Conservation (phyloP, 2,888 invertebrate genomes). For the Drosophila picticornis region DNA sequence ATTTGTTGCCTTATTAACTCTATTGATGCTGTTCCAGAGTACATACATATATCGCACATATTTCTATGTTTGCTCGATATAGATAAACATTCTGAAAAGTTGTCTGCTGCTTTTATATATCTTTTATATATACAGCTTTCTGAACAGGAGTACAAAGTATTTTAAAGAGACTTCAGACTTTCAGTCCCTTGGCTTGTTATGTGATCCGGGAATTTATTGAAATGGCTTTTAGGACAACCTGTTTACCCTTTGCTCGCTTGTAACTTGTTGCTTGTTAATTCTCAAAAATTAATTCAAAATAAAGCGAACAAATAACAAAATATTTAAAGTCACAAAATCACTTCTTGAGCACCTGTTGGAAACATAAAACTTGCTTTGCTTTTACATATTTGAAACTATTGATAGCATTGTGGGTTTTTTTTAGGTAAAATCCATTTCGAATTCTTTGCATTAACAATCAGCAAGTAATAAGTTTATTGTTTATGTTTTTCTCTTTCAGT, state of each 20-base stretch:
- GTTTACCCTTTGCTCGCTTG: neutral
- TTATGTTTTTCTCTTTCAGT: neutral
- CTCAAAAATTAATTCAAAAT: neutral
- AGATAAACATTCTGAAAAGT: neutral
- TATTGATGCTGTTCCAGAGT: neutral
- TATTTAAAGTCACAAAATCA: neutral
- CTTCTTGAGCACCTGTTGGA: neutral
- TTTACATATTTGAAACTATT: neutral
- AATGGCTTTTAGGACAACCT: neutral
- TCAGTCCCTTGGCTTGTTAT: neutral
- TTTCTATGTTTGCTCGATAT: neutral
- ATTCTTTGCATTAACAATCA: neutral
- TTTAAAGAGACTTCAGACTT: neutral
- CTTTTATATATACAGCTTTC: neutral
- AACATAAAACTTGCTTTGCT: neutral
- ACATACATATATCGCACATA: neutral
- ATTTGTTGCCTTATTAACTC: neutral
- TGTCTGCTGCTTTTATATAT: neutral
- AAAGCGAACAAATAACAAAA: too few relatives aligned
- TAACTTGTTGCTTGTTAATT: neutral
- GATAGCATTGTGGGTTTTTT: neutral
- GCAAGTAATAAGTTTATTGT: neutral
- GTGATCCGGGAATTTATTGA: neutral
- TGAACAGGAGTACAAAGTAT: neutral
- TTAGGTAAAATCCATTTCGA: neutral